Conservation (phyloP, 2,888 invertebrate species). For the Melanargia galathea region DNA sequence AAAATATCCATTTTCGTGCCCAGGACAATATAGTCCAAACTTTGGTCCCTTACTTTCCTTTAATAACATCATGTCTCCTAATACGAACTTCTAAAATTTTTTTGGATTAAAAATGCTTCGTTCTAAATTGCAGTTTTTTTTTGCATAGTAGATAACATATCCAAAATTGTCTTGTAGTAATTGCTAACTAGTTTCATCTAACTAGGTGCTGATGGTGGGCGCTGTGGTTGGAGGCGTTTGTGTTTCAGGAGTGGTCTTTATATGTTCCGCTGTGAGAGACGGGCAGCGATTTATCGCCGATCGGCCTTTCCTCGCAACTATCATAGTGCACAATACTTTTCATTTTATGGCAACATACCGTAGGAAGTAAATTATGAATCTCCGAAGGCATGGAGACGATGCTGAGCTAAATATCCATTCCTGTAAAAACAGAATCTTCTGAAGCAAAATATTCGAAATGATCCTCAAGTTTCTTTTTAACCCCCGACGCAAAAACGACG, state of each 20-base stretch:
- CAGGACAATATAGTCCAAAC: not conserved
- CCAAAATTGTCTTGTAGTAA: no score
- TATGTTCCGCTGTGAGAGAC: slow-evolving; percentile 15
- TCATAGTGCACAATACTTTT: slow-evolving; percentile 47
- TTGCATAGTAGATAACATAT: no score
- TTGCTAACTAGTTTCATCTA: no score
- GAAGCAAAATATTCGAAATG: no score
- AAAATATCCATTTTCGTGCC: not conserved
- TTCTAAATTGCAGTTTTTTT: no score
- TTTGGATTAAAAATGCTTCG: not conserved
- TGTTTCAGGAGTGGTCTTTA: slow-evolving; percentile 14
- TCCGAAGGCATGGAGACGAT: no score
- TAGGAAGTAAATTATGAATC: slow-evolving; percentile 42
- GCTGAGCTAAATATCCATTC: no score
- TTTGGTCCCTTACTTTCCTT: no score
- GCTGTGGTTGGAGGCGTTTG: slow-evolving; percentile 4
- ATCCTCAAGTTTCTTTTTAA: no score
- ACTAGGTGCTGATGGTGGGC: no score
- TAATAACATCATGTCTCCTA: not conserved
- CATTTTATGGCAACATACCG: slow-evolving; percentile 53
- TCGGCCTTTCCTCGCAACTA: slow-evolving; percentile 55
- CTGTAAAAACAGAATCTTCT: no score
- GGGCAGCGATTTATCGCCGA: slow-evolving; percentile 52
- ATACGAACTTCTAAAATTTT: not conserved
- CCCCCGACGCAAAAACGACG: no score